Evolutionary conservation across 92 coral and sea anemone genomes (phyloP).

Genomic region (Parazoanthus darwini): DNA sequence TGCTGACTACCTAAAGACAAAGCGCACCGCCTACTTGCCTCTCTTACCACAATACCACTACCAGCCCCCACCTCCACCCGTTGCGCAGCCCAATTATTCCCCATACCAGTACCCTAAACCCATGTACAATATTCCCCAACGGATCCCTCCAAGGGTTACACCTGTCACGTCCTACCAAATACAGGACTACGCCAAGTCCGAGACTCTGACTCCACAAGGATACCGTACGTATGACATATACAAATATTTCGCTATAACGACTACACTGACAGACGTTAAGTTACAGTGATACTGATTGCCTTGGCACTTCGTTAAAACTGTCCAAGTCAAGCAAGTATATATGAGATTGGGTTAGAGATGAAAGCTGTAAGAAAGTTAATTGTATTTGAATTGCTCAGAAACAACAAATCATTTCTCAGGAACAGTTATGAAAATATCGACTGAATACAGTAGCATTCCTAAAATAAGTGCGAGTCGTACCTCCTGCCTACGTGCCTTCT

Average conservation of each 20-base stretch:
- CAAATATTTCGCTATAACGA: neutral
- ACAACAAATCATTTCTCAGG: no score
- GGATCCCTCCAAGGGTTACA: conserved; percentile 18
- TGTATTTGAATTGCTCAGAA: no score
- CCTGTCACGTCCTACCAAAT: neutral
- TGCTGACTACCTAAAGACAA: conserved; percentile 20
- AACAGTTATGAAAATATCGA: no score
- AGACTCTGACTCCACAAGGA: conserved; percentile 9
- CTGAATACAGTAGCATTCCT: no score
- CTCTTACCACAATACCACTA: conserved; percentile 18
- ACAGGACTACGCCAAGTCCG: conserved; percentile 20
- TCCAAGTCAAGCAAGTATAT: no score
- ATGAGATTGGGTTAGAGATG: no score
- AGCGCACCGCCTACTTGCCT: conserved; percentile 22
- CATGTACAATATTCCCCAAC: conserved; percentile 26
- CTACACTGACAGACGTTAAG: neutral
- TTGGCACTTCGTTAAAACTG: no score
- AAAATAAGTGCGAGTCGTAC: no score
- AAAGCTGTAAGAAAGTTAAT: no score
- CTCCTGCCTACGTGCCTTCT: no score
- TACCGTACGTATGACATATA: conserved; percentile 20
- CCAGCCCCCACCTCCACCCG: conserved; percentile 12
- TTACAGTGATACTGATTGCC: no score
- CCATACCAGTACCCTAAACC: conserved; percentile 43
- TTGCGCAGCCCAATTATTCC: conserved; percentile 9